Evolutionary conservation across 2,888 invertebrate species (phyloP), one percentile per base, ranked within the genome.

Genomic region (Drosophila diplacantha): DNA sequence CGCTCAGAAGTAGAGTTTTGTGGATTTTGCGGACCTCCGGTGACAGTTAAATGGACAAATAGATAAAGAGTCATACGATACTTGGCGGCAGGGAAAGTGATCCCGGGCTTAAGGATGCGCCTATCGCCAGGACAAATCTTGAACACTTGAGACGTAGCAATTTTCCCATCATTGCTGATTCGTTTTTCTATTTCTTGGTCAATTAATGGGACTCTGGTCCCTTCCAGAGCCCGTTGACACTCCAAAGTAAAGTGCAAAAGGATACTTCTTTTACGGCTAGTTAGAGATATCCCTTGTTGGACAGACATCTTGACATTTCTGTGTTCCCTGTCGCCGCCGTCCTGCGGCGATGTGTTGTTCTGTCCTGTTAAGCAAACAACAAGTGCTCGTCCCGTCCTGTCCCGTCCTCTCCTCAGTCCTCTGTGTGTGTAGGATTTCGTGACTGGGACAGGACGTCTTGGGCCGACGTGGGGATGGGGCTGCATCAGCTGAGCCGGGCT

Each of bases 111-210:
- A 51, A 62, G 64, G 66, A 62, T 62, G 65, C 39, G 32, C 29
- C 82, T 80, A 80, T 80, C 80, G 69, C 67, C 47, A n/a, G 74
- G 68, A 73, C 64, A 71, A 75, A 81, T 81, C 80, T 81, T 83
- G 80, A 81, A 72, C 79, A 79, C 75, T 75, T 79, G 82, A 83
- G 73, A 43, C 54, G 65, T 62, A 59, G 44, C 75, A 63, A 70
- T 73, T 83, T 80, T 80, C 80, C 74, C 80, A 80, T 81, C 67
- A 78, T 78, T 78, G 80, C 66, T 71, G 79, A 81, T 71, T 81
- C 63, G 38, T 72, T 58, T 78, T 26, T n/a, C 20, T 14, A 24
- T 44, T 18, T 41, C 3, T 24, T 75, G 57, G 78, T 83, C 83
- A 83, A 81, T 81, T 83, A 81, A 81, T 83, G 76, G 76, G 57